A percentile compares a stretch with the other conserved stretches of the same genome.
These are phyloP conservation scores for Brachionus asplanchnoidis DNA, from an alignment of 1,140 invertebrate species.

Conservation along the genomic window DNA sequence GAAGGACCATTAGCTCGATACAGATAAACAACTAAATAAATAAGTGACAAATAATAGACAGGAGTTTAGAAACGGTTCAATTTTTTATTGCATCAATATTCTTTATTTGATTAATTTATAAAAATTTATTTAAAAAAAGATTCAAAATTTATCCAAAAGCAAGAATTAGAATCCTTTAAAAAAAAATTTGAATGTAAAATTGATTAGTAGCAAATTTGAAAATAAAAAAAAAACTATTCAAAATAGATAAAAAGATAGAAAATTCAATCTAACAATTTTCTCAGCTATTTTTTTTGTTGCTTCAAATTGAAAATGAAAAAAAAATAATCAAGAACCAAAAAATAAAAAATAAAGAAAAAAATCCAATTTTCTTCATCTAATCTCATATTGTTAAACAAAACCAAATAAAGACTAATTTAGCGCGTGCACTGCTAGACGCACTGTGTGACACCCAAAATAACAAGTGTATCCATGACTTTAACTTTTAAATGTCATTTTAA, in stretches of 20 bases:
- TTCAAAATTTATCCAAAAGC: slow-evolving; percentile 21
- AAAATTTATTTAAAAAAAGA: slow-evolving; percentile 5
- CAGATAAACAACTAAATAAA: too few species aligned
- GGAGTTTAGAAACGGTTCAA: background rate
- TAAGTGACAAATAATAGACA: background rate
- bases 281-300: background rate
- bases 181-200: background rate
- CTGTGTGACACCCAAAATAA: background rate
- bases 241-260: background rate
- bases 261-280: slow-evolving; percentile 15
- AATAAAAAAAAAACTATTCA: background rate
- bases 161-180: background rate
- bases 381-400: background rate
- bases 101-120: background rate
- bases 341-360: background rate
- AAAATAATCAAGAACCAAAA: background rate
- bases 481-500: background rate
- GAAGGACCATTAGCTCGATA: too few species aligned
- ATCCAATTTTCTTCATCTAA: background rate
- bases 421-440: background rate
- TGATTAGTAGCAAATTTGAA: background rate
- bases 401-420: background rate
- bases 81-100: background rate
- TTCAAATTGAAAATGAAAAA: background rate
- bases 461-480: slow-evolving; percentile 3